Evolutionary conservation across 2,888 invertebrate genomes (phyloP), one percentile per base, ranked within the genome.

Genomic region (Scotopteryx bipunctaria): DNA sequence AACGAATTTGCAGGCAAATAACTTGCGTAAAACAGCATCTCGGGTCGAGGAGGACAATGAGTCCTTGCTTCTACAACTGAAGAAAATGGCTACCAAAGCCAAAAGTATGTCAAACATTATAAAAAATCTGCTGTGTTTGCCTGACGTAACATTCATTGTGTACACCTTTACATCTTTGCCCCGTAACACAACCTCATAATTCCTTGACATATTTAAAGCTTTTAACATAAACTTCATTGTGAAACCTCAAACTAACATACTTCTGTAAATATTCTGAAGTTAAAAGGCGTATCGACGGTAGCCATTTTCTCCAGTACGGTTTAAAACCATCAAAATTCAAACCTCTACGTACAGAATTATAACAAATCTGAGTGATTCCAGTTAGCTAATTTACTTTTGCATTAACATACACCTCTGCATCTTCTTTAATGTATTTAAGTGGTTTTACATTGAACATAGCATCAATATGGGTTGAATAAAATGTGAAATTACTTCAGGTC

Each of bases 31-130:
- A 92, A 97, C 96, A 91, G 93, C 97, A 78, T 94, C 95, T 78
- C 94, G 98, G 76, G 94, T 98, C 82, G 98, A 99, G 91, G 97
- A 98, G 85, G 98, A 99, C 92, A 98, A 98, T 92, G 98, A 99
- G 88, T 96, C 96, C 69, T 93, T 98, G 88, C 94, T 96, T 88
- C 93, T 96, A 92, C 98, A 98, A 93, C 93, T 98, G 91, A 96
- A 97, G 93, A 98, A 98, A 94, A 95, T 98, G 95, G 96, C 97
- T 91, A 94, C 94, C 86, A 94, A 95, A 91, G 94, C 95, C 91
- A 93, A 93, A 93, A 94, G 94, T 95, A 94, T 90, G 94, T 93
- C 83, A 75, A 74, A 77, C 80, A 69, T 81, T 83, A 77, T 83
- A 76, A 71, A 73, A 76, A 77, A 75, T 76, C 72, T 68, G 71